Evolutionary conservation across 2,113 vertebrate genomes (phyloP).

Genomic region (Todiramphus saurophagus): DNA sequence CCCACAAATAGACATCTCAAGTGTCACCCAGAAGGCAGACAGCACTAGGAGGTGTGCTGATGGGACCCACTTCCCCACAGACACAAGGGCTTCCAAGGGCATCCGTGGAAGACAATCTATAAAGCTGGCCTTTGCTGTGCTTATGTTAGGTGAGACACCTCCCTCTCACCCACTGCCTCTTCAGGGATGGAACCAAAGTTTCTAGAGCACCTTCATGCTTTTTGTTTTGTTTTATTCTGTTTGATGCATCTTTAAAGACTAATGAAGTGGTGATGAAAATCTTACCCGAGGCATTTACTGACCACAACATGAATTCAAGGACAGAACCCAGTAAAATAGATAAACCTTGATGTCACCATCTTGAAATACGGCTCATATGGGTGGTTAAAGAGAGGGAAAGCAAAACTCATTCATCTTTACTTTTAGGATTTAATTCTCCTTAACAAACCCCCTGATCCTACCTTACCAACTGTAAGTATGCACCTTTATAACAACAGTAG

Average conservation of each 20-base stretch:
- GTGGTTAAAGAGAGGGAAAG: background rate
- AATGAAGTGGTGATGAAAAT: background rate
- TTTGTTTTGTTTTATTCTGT: background rate
- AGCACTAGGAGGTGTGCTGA: background rate
- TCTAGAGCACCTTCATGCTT: background rate
- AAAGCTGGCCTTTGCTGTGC: background rate
- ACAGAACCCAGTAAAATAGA: background rate
- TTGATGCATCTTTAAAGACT: background rate
- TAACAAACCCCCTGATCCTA: background rate
- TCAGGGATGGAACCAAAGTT: background rate
- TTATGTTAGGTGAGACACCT: accelerated
- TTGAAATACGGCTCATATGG: background rate
- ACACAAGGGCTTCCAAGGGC: background rate
- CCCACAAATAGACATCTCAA: background rate
- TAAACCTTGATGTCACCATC: background rate
- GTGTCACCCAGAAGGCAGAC: background rate
- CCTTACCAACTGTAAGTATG: background rate
- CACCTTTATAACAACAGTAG: background rate
- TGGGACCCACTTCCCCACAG: background rate
- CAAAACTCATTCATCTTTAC: background rate
- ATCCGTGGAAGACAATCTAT: background rate
- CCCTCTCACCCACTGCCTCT: background rate
- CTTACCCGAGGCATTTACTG: background rate
- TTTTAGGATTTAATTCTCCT: background rate
- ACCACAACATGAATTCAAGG: background rate